phyloP scores from a whole-genome alignment of 1,140 invertebrate species.

The Procambarus clarkii region DNA sequence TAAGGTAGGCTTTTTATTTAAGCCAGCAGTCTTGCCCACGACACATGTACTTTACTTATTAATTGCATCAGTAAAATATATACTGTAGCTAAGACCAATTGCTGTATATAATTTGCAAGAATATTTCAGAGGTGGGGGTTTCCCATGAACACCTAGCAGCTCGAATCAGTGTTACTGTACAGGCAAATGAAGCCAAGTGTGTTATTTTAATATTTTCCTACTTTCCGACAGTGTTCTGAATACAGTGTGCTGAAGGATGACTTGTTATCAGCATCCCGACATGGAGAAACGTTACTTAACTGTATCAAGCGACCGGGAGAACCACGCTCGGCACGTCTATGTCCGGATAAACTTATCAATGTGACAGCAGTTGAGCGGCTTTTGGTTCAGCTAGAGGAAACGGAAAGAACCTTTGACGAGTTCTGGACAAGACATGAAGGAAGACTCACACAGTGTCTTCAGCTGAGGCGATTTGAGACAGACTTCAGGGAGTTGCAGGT shows the following conservation, averaged over 20 bases:
- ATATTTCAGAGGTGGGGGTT: too few species aligned
- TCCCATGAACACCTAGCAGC: too few species aligned
- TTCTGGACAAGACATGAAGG: slow-evolving; percentile 94
- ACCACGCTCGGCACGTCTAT: slow-evolving; percentile 41
- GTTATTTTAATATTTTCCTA: not conserved
- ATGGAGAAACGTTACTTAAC: slow-evolving; percentile 88
- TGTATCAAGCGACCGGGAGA: slow-evolving; percentile 80
- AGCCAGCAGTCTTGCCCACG: too few species aligned
- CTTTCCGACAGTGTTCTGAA: slow-evolving; percentile 63
- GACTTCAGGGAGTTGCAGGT: slow-evolving; percentile 88
- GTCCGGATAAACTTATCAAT: slow-evolving; percentile 85
- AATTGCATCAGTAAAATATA: too few species aligned
- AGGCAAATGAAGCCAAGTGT: too few species aligned
- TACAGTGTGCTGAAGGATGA: slow-evolving; percentile 86
- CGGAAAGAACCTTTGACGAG: slow-evolving; percentile 92
- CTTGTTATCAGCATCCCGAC: slow-evolving; percentile 86
- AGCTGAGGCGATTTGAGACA: slow-evolving; percentile 92
- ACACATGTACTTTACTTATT: too few species aligned
- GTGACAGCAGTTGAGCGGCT: slow-evolving; percentile 95
- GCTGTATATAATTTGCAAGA: too few species aligned
- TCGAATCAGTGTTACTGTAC: too few species aligned
- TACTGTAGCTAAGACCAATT: too few species aligned
- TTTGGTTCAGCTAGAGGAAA: slow-evolving; percentile 95
- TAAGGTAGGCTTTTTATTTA: too few species aligned
- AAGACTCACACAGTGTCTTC: slow-evolving; percentile 90